Conservation (phyloP, 2,888 invertebrate species). For the Theretra japonica region DNA sequence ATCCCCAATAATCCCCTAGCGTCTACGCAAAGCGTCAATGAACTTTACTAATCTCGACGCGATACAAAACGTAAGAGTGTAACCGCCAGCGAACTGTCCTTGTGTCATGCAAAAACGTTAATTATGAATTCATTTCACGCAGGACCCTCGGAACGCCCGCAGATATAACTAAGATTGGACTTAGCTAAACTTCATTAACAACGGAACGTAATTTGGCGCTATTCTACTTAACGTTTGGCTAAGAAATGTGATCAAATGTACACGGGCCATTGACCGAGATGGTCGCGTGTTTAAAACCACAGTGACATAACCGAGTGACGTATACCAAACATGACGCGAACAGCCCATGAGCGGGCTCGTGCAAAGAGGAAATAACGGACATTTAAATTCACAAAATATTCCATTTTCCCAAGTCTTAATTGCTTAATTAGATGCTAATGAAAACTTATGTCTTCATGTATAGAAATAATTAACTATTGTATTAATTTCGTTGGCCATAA, state of each 20-base stretch:
- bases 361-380: conserved; percentile 34
- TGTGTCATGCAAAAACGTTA: conserved; percentile 61
- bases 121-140: conserved; percentile 61
- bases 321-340: conserved; percentile 44
- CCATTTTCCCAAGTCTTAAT: conserved; percentile 34
- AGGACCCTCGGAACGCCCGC: conserved; percentile 50
- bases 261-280: conserved; percentile 58
- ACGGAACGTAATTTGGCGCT: conserved; percentile 53
- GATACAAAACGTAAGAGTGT: conserved; percentile 64
- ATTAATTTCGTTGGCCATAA: conserved; percentile 42
- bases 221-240: conserved; percentile 40
- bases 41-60: conserved; percentile 73
- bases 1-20: conserved; percentile 58
- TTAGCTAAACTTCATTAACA: conserved; percentile 58
- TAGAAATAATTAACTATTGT: conserved; percentile 34
- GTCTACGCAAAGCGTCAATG: conserved; percentile 78
- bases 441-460: conserved; percentile 32
- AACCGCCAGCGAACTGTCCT: conserved; percentile 48
- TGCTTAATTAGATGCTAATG: conserved; percentile 37
- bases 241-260: conserved; percentile 48
- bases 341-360: conserved; percentile 40
- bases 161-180: conserved; percentile 61
- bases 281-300: conserved; percentile 50
- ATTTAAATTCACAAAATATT: conserved; percentile 27
- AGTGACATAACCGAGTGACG: conserved; percentile 54